These are phyloP conservation scores for Coranthus polyacanthus DNA, from an alignment of 2,797 vertebrate species.

Conservation along the genomic window DNA sequence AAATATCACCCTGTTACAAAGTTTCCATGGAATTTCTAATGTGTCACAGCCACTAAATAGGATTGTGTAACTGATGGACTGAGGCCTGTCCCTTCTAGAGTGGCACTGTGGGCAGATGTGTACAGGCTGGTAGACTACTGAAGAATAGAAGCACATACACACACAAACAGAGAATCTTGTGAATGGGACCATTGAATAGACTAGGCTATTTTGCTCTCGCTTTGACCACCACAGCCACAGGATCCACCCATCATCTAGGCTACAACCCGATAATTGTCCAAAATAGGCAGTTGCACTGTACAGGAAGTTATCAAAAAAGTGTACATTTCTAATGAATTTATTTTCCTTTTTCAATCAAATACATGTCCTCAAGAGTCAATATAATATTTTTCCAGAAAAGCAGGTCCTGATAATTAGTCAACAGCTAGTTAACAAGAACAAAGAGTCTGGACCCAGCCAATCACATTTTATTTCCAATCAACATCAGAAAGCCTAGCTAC, in stretches of 20 bases:
- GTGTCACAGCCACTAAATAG: background rate
- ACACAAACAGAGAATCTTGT: slow-evolving; percentile 17
- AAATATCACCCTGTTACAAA: background rate
- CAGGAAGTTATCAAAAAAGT: background rate
- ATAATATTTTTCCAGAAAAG: background rate
- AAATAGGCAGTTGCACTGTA: background rate
- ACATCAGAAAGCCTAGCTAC: slow-evolving; percentile 47
- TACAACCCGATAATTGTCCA: background rate
- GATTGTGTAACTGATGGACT: slow-evolving; percentile 1
- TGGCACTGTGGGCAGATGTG: slow-evolving; percentile 18
- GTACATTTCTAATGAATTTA: background rate
- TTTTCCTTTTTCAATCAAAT: background rate
- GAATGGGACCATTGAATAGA: slow-evolving; percentile 35
- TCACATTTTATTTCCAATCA: slow-evolving; percentile 38
- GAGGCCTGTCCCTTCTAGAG: background rate
- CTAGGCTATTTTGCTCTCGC: slow-evolving; percentile 14
- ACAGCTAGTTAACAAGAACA: slow-evolving; percentile 60
- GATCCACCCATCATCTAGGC: background rate
- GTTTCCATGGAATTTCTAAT: background rate
- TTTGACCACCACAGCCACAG: slow-evolving; percentile 5
- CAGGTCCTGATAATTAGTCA: background rate
- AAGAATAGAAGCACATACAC: slow-evolving; percentile 25
- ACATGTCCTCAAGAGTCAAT: background rate
- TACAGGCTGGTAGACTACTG: slow-evolving; percentile 14
- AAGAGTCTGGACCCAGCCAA: slow-evolving; percentile 45